phyloP scores from a whole-genome alignment of 2,113 vertebrate genomes.

The Malurus alboscapulatus region DNA sequence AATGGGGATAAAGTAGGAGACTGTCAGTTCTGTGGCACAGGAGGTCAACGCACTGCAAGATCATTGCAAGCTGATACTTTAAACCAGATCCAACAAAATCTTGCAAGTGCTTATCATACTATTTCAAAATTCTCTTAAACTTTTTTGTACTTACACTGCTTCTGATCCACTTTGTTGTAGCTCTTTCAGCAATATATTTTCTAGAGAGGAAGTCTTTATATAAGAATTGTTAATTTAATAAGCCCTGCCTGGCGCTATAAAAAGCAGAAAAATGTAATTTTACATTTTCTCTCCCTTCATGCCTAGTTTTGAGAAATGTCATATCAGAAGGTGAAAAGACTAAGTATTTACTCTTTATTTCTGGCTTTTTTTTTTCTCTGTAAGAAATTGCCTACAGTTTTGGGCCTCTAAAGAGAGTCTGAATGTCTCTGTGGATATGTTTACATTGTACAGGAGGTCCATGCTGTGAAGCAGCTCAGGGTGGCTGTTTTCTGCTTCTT shows the following conservation, averaged over 20 bases:
- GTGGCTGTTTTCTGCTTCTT: background rate
- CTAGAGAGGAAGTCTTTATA: background rate
- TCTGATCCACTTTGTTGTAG: background rate
- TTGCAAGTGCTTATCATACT: background rate
- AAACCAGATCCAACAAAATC: background rate
- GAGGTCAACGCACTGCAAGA: background rate
- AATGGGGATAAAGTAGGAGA: background rate
- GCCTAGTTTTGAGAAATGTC: background rate
- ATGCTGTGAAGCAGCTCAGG: background rate
- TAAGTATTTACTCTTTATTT: background rate
- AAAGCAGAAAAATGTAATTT: background rate
- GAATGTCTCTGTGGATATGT: background rate
- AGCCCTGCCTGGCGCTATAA: background rate
- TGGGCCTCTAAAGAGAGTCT: background rate
- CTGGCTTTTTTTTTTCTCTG: background rate
- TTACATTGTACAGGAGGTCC: background rate
- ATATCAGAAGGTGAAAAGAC: background rate
- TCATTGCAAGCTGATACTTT: background rate
- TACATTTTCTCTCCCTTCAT: background rate
- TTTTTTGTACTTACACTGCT: background rate
- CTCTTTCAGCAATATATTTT: background rate
- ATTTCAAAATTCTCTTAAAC: background rate
- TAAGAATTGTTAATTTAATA: background rate
- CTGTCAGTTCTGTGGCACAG: background rate
- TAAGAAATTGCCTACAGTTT: background rate